Evolutionary conservation across 2,888 invertebrate species (phyloP), one percentile per base, ranked within the genome.

Genomic region (Spodoptera picta): DNA sequence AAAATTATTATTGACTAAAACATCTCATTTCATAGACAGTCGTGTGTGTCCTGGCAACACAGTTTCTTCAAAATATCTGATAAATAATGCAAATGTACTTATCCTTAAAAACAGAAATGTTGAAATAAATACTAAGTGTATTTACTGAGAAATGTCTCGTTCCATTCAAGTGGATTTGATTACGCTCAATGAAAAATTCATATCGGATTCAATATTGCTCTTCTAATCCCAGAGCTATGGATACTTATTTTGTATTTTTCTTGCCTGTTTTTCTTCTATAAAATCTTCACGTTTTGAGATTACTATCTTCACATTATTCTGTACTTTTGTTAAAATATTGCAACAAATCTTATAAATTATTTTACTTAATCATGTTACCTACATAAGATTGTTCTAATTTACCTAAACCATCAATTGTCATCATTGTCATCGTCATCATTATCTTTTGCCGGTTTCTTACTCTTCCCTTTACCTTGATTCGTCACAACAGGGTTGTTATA

Each of bases 401-500:
- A 36, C 9, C 7, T 7, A 36, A 36, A 9, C 36, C 9, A 36
- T 36, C 9, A 9, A 36, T 36, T 36, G 36, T 7, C 36, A 36
- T 36, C 36, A 7, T 36, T 36, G 6, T 36, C 36, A 36, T 7
- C 27, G 27, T 27, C 4, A 3, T 45, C 41, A 42, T 3, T 19
- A 9, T 41, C 19, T 23, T 14, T 53, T 0, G 36, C 3, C 6
- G 41, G 2, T 48, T 7, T 36, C 6, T 60, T 60, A 24, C n/a
- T 1, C 42, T 62, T 63, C 0, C 9, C 23, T 62, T 61, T 60
- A 31, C 47, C 36, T 9, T 9, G 36, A 7, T 0, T 36, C 36
- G 67, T 48, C 67, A 88, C 80, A 14, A 89, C 79, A 23, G 86
- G 83, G 65, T 75, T 86, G 53, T 81, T 86, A 5, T 82, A 82